These are phyloP conservation scores for Diorhabda elongata DNA, from an alignment of 1,140 invertebrate species.

Conservation along the genomic window DNA sequence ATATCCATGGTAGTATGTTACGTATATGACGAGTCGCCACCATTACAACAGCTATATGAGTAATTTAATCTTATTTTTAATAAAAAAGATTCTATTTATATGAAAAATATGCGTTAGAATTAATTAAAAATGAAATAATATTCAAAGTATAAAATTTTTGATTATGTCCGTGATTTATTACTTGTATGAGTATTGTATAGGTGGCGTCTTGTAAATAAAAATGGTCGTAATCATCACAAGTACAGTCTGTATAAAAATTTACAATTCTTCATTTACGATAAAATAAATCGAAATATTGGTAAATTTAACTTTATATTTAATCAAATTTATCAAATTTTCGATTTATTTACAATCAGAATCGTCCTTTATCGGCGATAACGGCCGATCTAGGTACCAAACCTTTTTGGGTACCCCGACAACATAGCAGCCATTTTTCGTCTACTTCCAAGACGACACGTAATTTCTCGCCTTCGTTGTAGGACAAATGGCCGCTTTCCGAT, in stretches of 20 bases:
- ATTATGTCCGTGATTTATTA: too few species aligned
- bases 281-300: too few species aligned
- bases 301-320: too few species aligned
- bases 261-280: conserved; percentile 9
- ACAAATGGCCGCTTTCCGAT: conserved; percentile 72
- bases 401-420: conserved; percentile 71
- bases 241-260: conserved; percentile 30
- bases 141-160: too few species aligned
- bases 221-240: conserved; percentile 25
- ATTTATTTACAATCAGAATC: conserved; percentile 32
- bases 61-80: too few species aligned
- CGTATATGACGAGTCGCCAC: too few species aligned
- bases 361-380: conserved; percentile 51
- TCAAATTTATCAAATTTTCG: background rate
- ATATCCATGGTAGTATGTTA: conserved; percentile 10
- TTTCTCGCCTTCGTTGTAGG: conserved; percentile 72
- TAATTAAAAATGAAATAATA: too few species aligned
- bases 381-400: conserved; percentile 71
- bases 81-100: too few species aligned
- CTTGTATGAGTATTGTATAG: too few species aligned
- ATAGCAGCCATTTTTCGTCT: conserved; percentile 71
- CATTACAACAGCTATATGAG: too few species aligned
- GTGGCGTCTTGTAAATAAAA: too few species aligned
- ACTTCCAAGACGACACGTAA: conserved; percentile 71
- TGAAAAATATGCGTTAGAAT: too few species aligned